These are phyloP conservation scores for Sialis fuliginosa DNA, from an alignment of 2,888 invertebrate species.

Conservation along the genomic window DNA sequence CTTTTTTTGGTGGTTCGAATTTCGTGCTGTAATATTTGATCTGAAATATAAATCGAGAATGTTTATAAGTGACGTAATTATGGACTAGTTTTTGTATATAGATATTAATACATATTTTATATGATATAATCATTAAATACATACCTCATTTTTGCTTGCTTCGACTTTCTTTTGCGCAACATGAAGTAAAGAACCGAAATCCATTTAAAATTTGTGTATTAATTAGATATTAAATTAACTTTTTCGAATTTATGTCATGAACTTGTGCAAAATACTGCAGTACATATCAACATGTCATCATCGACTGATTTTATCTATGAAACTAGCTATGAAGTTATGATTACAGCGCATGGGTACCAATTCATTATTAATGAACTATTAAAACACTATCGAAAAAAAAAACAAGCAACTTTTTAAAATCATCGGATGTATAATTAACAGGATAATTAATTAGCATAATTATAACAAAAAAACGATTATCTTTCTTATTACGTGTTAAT, in stretches of 20 bases:
- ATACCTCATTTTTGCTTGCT: constrained; percentile 21
- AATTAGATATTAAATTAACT: too few species aligned
- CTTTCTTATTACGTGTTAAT: too few species aligned
- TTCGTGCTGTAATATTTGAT: constrained; percentile 55
- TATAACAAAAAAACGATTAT: too few species aligned
- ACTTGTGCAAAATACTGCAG: not conserved
- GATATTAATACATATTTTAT: not conserved
- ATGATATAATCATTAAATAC: not conserved
- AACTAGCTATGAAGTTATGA: too few species aligned
- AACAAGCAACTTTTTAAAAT: too few species aligned
- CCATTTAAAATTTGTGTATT: constrained; percentile 25
- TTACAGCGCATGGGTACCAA: too few species aligned
- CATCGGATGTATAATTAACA: too few species aligned
- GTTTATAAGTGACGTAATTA: constrained; percentile 3
- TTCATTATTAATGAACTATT: too few species aligned
- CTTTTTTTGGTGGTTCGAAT: constrained; percentile 68
- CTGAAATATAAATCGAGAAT: constrained; percentile 17
- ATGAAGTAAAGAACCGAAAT: constrained; percentile 41
- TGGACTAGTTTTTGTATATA: not conserved
- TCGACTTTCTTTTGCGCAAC: constrained; percentile 40
- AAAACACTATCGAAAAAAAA: too few species aligned
- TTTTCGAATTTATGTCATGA: constrained; percentile 1
- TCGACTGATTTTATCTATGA: not conserved
- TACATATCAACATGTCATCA: not conserved
- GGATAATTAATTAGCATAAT: too few species aligned